Conservation (phyloP, 1,140 invertebrate genomes). For the Pygmarrhopalites habei region DNA sequence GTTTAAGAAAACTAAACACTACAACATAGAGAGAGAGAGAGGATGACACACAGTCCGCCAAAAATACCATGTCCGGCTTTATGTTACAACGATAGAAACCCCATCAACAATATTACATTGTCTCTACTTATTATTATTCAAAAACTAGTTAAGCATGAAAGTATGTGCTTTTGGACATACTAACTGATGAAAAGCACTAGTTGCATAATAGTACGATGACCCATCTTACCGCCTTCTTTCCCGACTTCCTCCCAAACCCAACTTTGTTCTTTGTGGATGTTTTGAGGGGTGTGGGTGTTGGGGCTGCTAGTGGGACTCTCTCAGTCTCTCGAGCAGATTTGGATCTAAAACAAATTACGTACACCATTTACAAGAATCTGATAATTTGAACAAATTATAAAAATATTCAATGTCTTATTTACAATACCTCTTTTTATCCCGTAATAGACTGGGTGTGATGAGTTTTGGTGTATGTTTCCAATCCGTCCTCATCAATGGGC, state of each 20-base stretch:
- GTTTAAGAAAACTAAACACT: no score
- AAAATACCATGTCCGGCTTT: no score
- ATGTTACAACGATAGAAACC: no score
- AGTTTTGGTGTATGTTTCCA: constrained; percentile 21
- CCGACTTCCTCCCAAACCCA: constrained; percentile 21
- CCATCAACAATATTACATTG: no score
- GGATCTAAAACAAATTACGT: neutral
- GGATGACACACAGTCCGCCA: no score
- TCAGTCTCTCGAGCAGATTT: constrained; percentile 1
- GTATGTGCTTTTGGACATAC: no score
- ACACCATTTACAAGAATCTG: neutral
- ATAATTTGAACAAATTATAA: neutral
- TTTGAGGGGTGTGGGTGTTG: neutral
- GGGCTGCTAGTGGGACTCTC: neutral
- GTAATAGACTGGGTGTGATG: neutral
- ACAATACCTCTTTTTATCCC: constrained; percentile 5
- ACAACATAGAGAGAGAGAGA: no score
- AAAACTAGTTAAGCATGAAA: no score
- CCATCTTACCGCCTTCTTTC: constrained; percentile 18
- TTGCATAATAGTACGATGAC: no score
- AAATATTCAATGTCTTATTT: neutral
- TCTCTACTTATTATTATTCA: no score
- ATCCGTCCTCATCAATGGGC: constrained; percentile 29
- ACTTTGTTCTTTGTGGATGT: constrained; percentile 9
- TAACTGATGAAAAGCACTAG: no score